phyloP scores from a whole-genome alignment of 2,888 invertebrate genomes.

The Cephus rjabovi region DNA sequence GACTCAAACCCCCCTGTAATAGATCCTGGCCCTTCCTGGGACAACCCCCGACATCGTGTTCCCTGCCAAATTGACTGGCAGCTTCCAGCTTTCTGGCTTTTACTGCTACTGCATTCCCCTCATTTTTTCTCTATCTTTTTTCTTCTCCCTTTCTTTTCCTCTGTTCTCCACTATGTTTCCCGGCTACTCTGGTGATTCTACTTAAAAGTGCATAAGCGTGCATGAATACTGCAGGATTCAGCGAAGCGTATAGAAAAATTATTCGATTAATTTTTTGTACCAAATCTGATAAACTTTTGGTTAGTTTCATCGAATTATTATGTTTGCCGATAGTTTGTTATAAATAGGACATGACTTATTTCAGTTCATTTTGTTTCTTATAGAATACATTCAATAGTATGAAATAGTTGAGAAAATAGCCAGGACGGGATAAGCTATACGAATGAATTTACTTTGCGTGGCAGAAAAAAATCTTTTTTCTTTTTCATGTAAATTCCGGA shows the following conservation, averaged over 20 bases:
- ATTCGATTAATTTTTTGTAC: not conserved
- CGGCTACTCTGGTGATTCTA: not conserved
- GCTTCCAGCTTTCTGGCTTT: not conserved
- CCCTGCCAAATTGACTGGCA: slow-evolving; percentile 11
- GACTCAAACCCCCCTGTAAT: slow-evolving; percentile 9
- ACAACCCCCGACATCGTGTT: slow-evolving; percentile 1
- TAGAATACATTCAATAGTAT: not conserved
- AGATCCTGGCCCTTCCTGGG: not conserved
- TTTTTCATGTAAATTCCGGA: not conserved
- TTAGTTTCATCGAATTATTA: not conserved
- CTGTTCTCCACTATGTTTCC: not conserved
- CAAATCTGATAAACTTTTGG: not conserved
- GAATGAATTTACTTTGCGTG: slow-evolving; percentile 23
- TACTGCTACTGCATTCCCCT: slow-evolving; percentile 4
- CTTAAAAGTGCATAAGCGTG: not conserved
- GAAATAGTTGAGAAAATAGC: not conserved
- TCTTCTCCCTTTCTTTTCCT: not conserved
- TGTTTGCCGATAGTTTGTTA: not conserved
- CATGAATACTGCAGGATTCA: not conserved
- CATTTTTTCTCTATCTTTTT: not conserved
- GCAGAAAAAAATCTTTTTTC: not conserved
- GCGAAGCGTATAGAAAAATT: not conserved
- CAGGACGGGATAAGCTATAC: slow-evolving; percentile 13
- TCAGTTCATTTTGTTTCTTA: not conserved
- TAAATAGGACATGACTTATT: not conserved